A percentile compares a stretch with the other conserved stretches of the same genome.
phyloP scores from a whole-genome alignment of 2,797 vertebrate genomes.

The Diplodus sargus region DNA sequence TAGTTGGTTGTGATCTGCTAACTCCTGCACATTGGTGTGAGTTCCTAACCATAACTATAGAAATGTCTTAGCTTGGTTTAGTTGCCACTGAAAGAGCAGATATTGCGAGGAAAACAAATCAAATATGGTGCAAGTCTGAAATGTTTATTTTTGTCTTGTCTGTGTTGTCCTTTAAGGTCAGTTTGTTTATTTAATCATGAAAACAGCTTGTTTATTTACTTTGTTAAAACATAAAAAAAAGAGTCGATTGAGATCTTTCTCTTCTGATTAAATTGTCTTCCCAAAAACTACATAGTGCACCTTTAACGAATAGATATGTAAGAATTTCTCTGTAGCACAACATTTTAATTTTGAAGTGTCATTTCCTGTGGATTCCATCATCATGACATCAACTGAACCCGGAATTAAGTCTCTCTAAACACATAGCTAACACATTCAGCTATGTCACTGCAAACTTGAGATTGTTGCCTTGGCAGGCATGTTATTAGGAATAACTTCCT shows the following conservation, averaged over 20 bases:
- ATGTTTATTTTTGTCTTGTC: too few species aligned
- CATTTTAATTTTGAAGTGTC: not conserved
- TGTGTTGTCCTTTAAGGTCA: too few species aligned
- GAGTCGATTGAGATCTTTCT: too few species aligned
- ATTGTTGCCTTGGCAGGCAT: not conserved
- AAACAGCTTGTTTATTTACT: too few species aligned
- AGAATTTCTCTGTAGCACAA: slow-evolving; percentile 5
- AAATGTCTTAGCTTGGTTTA: not conserved
- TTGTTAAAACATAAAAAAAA: too few species aligned
- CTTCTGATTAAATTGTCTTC: too few species aligned
- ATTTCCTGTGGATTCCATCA: not conserved
- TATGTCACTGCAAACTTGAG: not conserved
- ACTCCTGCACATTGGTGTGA: not conserved
- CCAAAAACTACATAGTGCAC: too few species aligned
- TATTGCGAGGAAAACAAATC: not conserved
- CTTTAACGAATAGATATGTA: not conserved
- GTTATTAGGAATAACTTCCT: slow-evolving; percentile 1
- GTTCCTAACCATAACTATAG: not conserved
- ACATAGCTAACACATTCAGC: not conserved
- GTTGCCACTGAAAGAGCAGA: not conserved
- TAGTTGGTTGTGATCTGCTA: too few species aligned
- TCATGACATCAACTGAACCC: not conserved
- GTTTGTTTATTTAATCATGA: too few species aligned
- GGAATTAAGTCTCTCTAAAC: not conserved
- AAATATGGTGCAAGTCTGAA: not conserved